Percentiles rank a stretch among this genome's conserved stretches.
These are phyloP conservation scores for Nephotettix cincticeps DNA, from an alignment of 1,140 invertebrate genomes.

Conservation along the genomic window DNA sequence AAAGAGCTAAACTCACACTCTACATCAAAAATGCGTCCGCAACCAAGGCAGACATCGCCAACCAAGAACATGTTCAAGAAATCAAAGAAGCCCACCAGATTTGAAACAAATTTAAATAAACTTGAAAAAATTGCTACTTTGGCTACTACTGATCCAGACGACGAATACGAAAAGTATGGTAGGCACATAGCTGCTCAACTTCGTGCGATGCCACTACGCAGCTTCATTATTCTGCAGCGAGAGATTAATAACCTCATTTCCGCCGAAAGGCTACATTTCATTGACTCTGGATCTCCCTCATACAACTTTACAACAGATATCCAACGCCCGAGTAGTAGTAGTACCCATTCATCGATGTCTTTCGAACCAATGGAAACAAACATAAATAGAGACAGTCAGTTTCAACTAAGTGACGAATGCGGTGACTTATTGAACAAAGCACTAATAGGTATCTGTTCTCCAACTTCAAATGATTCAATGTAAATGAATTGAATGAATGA, in stretches of 20 bases:
- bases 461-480: background rate
- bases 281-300: background rate
- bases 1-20: background rate
- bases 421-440: background rate
- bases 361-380: background rate
- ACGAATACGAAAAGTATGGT: background rate
- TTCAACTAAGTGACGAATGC: background rate
- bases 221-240: background rate
- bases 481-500: too few relatives aligned
- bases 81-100: background rate
- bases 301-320: background rate
- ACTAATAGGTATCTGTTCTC: background rate
- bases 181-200: background rate
- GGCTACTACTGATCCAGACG: background rate
- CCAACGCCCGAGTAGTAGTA: background rate
- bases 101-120: background rate
- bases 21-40: background rate
- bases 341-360: background rate
- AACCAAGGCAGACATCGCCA: background rate
- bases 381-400: background rate
- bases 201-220: background rate
- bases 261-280: background rate
- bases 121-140: background rate
- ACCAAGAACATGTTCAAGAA: background rate
- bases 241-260: background rate